Evolutionary conservation across 2,888 invertebrate genomes (phyloP).

Genomic region (Sepiola atlantica): DNA sequence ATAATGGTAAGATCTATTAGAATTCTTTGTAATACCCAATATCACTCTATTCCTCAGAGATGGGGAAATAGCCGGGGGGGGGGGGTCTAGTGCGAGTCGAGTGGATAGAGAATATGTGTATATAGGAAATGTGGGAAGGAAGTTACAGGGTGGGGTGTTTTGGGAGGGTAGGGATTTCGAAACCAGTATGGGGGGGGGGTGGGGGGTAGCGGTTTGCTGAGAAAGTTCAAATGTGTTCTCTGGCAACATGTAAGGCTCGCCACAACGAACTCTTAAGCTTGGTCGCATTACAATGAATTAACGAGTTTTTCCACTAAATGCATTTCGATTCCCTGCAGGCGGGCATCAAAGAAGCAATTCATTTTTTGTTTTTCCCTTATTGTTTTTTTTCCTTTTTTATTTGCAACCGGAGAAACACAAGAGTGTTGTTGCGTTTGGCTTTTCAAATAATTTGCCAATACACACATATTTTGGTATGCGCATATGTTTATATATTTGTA

Average conservation of each 20-base stretch:
- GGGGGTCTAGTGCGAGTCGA: background rate
- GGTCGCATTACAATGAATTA: slow-evolving; percentile 32
- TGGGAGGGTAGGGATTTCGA: background rate
- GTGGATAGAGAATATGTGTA: too few relatives aligned
- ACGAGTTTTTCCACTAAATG: slow-evolving; percentile 9
- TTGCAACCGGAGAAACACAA: background rate
- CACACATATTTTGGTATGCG: background rate
- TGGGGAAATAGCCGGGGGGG: too few relatives aligned
- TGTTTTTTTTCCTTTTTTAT: background rate
- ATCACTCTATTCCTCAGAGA: background rate
- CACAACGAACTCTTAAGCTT: background rate
- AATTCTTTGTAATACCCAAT: background rate
- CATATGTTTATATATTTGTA: background rate
- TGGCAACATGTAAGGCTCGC: background rate
- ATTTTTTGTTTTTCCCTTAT: too few relatives aligned
- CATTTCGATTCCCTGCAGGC: background rate
- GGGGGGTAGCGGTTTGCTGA: background rate
- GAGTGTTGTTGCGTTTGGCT: background rate
- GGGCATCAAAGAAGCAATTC: background rate
- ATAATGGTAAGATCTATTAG: slow-evolving; percentile 32
- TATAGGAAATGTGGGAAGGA: background rate
- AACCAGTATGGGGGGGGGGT: too few relatives aligned
- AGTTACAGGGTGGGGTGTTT: background rate
- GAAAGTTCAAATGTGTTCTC: background rate
- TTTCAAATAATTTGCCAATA: background rate